Base-by-base conservation (phyloP, 2,888 invertebrate species). In the Oconnorella tubifera region DNA sequence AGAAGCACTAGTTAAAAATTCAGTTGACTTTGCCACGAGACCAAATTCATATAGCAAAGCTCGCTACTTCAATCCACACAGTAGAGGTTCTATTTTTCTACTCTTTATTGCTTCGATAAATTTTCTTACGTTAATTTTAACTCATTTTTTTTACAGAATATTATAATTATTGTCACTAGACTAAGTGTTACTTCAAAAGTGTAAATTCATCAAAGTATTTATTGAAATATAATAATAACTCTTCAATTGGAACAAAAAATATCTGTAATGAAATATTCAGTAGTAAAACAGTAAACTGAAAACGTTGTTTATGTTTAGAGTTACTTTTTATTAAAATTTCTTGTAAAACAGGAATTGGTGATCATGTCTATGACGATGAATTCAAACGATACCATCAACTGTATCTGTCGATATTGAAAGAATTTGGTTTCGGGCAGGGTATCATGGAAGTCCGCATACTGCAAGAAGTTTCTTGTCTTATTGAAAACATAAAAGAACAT, bases 381-480 rank as follows among this genome's bases (percentile, higher is more conserved):
- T 64, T 60, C 53, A 59, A 64, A 27, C 49, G 56, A 31, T 53
- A 64, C 25, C 64, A 64, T 56, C 56, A 59, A 55, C n/a, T 64
- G 25, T 40, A 28, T 1, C 53, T 64, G 19, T 10, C 23, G 10
- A 59, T 64, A 27, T 32, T 64, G 33, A 64, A 64, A 14, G 59
- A 64, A 19, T 55, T 64, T 33, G 64, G 64, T 10, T 55, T 33
- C 50, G 64, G 64, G 14, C 27, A 53, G 19, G 28, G 33, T n/a
- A 28, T 64, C n/a, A 60, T 59, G 33, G 64, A 64, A 51, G 51
- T 31, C n/a, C n/a, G 56, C n/a, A 64, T 64, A n/a, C 59, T 53
- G n/a, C 25, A 33, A 3, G 55, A 60, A 23, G 53, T 55, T 3
- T 14, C 3, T 1, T 3, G 33, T 28, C 40, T 60, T 3, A 14